A percentile compares a stretch with the other conserved stretches of the same genome.
These are phyloP conservation scores for Tortricodes alternella DNA, from an alignment of 2,888 invertebrate species.

Conservation along the genomic window DNA sequence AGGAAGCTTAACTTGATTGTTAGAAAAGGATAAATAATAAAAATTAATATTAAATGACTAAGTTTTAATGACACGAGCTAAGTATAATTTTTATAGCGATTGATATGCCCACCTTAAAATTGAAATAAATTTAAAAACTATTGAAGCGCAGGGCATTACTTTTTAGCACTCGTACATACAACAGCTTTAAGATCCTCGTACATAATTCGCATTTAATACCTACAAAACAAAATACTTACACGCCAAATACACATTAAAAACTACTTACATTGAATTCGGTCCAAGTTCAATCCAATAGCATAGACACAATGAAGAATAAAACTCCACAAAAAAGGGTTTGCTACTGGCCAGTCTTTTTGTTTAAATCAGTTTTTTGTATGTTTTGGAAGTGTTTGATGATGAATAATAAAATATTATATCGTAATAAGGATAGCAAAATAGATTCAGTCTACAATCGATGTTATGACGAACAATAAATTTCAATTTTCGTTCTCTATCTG, in stretches of 20 bases:
- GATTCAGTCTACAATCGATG: too few species aligned
- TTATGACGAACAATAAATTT: too few species aligned
- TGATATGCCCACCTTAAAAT: too few species aligned
- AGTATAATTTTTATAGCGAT: too few species aligned
- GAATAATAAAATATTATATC: too few species aligned
- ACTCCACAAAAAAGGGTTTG: background rate
- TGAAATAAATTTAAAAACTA: background rate
- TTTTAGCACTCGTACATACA: conserved; percentile 15
- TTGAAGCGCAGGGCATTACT: background rate
- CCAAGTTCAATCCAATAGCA: conserved; percentile 56
- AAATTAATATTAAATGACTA: too few species aligned
- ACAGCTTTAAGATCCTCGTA: conserved; percentile 24
- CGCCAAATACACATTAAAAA: conserved; percentile 53
- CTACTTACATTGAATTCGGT: conserved; percentile 63
- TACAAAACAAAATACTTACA: conserved; percentile 34
- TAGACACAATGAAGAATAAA: conserved; percentile 30
- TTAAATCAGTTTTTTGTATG: background rate
- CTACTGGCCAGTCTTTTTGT: background rate
- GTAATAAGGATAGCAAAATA: too few species aligned
- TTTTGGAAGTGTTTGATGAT: too few species aligned
- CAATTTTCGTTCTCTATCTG: too few species aligned
- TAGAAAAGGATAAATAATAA: too few species aligned
- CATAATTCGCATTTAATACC: conserved; percentile 29
- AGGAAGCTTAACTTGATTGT: too few species aligned
- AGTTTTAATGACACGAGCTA: too few species aligned